Percentiles rank a stretch among this genome's conserved stretches.
These are phyloP conservation scores for Piliocolobus tephrosceles DNA, from an alignment of 2,113 vertebrate species.

Conservation along the genomic window DNA sequence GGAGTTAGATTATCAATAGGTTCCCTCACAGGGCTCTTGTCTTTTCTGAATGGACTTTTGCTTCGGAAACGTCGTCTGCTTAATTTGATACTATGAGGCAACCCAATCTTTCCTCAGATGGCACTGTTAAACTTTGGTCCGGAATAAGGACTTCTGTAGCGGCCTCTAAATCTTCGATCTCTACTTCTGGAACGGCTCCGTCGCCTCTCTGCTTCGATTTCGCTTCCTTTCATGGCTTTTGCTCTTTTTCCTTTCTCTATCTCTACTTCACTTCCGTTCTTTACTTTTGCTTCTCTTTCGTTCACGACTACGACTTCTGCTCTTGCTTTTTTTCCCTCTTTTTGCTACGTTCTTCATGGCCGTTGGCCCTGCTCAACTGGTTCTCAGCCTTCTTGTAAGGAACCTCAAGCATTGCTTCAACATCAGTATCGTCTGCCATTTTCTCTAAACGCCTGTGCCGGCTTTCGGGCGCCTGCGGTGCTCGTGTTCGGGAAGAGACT, in stretches of 20 bases:
- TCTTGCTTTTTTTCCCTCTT: constrained; percentile 88
- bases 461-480: constrained; percentile 50
- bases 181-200: constrained; percentile 91
- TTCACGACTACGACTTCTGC: constrained; percentile 92
- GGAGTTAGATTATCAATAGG: constrained; percentile 96
- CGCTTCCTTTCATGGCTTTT: constrained; percentile 91
- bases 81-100: constrained; percentile 94
- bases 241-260: constrained; percentile 91
- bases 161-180: constrained; percentile 91
- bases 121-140: constrained; percentile 94
- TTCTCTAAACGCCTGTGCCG: constrained; percentile 83
- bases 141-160: constrained; percentile 92
- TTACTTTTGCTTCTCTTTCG: constrained; percentile 92
- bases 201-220: constrained; percentile 93
- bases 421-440: constrained; percentile 99
- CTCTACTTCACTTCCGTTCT: constrained; percentile 91
- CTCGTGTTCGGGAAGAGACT: background rate
- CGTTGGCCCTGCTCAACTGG: constrained; percentile 94
- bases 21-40: constrained; percentile 91
- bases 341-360: constrained; percentile 94
- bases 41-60: constrained; percentile 94
- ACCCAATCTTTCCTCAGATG: constrained; percentile 94
- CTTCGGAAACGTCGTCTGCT: constrained; percentile 92
- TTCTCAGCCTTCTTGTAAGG: constrained; percentile 98
- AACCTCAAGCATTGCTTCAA: constrained; percentile 99